Evolutionary conservation across 2,888 invertebrate species (phyloP).

Genomic region (Hydraecia micacea): DNA sequence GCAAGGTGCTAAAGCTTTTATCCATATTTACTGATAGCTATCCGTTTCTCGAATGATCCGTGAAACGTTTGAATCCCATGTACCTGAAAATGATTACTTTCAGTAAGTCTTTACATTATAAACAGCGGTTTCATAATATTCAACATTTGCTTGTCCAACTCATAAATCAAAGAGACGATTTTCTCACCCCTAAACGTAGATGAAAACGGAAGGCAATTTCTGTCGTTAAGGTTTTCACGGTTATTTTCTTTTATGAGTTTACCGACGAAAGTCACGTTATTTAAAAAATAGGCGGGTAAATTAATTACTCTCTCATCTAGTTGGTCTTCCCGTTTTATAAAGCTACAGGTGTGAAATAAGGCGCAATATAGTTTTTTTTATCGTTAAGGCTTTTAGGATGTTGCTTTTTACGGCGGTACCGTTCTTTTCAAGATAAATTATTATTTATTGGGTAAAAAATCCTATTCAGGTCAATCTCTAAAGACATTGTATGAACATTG

Average conservation of each 20-base stretch:
- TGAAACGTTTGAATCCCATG: conserved; percentile 20
- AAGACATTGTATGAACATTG: conserved; percentile 37
- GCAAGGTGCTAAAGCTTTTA: conserved; percentile 35
- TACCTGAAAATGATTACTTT: conserved; percentile 7
- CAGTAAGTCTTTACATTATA: neutral
- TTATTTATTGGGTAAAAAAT: conserved; percentile 21
- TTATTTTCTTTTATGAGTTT: conserved; percentile 66
- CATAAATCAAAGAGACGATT: conserved; percentile 55
- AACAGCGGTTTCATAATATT: conserved; percentile 25
- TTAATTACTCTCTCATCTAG: conserved; percentile 62
- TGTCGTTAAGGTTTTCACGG: conserved; percentile 63
- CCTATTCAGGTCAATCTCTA: conserved; percentile 1
- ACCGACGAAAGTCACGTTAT: conserved; percentile 57
- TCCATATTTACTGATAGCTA: conserved; percentile 29
- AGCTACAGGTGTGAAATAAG: conserved; percentile 61
- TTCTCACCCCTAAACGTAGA: conserved; percentile 45
- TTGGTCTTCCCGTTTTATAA: conserved; percentile 42
- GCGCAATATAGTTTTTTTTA: conserved; percentile 38
- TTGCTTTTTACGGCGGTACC: conserved; percentile 29
- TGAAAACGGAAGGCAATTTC: conserved; percentile 64
- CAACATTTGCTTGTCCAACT: conserved; percentile 30
- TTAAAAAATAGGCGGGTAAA: conserved; percentile 54
- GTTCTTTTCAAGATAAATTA: conserved; percentile 14
- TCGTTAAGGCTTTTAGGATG: conserved; percentile 25
- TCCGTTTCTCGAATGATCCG: conserved; percentile 32